These are phyloP conservation scores for Gopherus evgoodei DNA, from an alignment of 2,113 vertebrate species.

Conservation along the genomic window DNA sequence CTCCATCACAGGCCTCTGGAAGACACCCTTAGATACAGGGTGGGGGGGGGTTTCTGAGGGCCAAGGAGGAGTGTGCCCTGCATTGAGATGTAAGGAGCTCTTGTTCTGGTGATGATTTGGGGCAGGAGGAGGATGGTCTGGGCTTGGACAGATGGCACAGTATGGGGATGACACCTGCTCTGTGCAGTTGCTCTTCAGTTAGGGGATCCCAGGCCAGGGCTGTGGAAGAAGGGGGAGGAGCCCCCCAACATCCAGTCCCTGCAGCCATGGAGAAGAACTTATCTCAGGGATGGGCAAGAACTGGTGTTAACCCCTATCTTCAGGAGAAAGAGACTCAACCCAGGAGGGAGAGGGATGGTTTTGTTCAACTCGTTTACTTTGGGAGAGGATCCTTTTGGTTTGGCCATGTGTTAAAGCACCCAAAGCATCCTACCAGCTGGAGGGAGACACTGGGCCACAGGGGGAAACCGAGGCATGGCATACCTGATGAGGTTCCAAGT, in stretches of 20 bases:
- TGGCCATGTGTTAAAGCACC: background rate
- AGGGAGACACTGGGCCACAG: background rate
- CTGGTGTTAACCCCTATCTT: background rate
- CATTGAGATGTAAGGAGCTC: background rate
- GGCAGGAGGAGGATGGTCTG: background rate
- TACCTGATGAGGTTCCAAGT: background rate
- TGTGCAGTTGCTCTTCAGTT: background rate
- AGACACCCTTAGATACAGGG: background rate
- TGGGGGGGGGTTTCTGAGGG: background rate
- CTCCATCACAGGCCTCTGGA: background rate
- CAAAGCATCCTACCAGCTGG: background rate
- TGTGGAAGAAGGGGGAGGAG: background rate
- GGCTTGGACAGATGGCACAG: background rate
- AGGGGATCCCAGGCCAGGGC: background rate
- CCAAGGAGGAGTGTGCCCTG: background rate
- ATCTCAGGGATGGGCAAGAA: background rate
- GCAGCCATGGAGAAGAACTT: background rate
- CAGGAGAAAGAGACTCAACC: background rate
- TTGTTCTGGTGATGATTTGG: background rate
- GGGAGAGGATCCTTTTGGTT: background rate
- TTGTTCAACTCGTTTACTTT: background rate
- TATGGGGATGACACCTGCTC: background rate
- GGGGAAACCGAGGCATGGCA: background rate
- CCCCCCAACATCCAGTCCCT: background rate
- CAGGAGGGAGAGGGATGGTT: background rate